A percentile compares a stretch with the other conserved stretches of the same genome.
These are phyloP conservation scores for Tokudaia muenninki DNA, from an alignment of 2,797 vertebrate genomes.

Conservation along the genomic window DNA sequence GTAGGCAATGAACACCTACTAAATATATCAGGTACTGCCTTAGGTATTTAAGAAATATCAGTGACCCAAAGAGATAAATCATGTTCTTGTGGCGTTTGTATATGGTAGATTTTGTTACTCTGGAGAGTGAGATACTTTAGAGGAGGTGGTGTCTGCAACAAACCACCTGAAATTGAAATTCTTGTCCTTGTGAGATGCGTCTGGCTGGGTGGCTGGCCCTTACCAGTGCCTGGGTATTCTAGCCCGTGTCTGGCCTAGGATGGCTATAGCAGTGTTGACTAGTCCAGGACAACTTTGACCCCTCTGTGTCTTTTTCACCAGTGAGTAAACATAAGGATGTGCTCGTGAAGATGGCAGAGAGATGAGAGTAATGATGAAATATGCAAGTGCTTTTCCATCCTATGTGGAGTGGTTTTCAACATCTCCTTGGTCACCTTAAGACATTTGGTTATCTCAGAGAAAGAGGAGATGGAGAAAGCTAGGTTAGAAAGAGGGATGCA, in stretches of 20 bases:
- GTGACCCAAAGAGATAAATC: not conserved
- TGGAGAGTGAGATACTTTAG: not conserved
- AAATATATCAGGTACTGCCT: not conserved
- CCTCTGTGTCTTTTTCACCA: not conserved
- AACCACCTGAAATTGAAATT: constrained; percentile 35
- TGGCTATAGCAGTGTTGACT: not conserved
- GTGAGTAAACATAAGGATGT: not conserved
- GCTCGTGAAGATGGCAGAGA: not conserved
- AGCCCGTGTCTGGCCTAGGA: not conserved
- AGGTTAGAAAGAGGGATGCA: not conserved
- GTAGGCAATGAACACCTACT: not conserved
- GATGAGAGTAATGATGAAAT: not conserved
- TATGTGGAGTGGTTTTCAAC: not conserved
- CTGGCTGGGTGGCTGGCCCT: not conserved
- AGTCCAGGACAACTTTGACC: not conserved
- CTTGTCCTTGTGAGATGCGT: not conserved
- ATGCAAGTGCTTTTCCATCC: not conserved
- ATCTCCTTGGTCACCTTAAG: not conserved
- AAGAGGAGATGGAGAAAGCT: not conserved
- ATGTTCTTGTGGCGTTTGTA: not conserved
- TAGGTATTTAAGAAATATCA: constrained; percentile 18
- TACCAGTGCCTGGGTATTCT: not conserved
- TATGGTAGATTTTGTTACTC: constrained; percentile 15
- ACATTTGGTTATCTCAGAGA: not conserved
- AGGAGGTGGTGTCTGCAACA: not conserved